Evolutionary conservation across 2,888 invertebrate genomes (phyloP), one percentile per base, ranked within the genome.

Genomic region (Octonoba sinensis): DNA sequence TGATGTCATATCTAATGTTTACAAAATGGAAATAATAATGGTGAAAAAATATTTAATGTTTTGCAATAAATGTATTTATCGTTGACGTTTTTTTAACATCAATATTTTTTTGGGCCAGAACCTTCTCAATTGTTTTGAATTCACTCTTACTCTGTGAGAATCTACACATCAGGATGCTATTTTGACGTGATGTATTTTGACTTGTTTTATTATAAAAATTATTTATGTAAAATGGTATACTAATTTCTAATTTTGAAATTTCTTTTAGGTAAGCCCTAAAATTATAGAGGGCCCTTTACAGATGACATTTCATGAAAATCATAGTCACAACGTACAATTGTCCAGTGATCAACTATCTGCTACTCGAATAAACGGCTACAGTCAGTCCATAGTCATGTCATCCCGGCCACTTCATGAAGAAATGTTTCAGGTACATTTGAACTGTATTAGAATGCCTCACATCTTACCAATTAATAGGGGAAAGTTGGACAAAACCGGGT

Each of bases 291-390:
- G 57, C 13, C n/a, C 24, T 16, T 44, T 67, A 15, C 20, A 54
- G 1, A 73, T 67, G 66, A 36, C 73, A 76, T 88, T 89, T 85
- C 93, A 94, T 86, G 93, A 94, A 85, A 91, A 94, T 86, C 95
- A 95, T 87, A 96, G 96, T 0, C 91, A 93, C 85, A 95, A 97
- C 89, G 92, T 96, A 54, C 90, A 95, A 8, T 87, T 92, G 16
- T 90, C 90, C 3, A 92, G 93, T 86, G 91, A 91, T 67, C 91
- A 91, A 84, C 89, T 91, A 60, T 89, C 89, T 22, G 96, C 96
- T 0, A 90, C 91, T 86, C 91, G 97, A 70, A 92, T 92, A 1
- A 92, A 93, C 49, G 94, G 96, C 36, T 96, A 95, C 87, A 94
- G 96, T 88, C 93, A 96, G 87, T 96, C 93, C 8, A 89, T 95